Base-by-base conservation (phyloP, 2,888 invertebrate genomes). In the Eristalis tenax region DNA sequence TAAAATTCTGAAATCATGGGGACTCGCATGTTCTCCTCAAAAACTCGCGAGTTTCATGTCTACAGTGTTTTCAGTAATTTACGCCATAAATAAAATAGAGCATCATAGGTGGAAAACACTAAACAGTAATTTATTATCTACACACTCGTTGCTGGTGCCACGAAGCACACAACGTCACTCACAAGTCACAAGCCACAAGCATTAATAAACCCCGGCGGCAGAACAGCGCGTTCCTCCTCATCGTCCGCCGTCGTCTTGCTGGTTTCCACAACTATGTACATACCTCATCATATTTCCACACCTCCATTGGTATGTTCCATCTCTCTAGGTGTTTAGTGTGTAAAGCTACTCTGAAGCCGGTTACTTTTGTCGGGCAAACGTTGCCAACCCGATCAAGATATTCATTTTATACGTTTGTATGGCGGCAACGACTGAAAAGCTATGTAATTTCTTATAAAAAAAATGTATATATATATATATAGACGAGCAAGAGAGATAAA, bases 61-160 rank as follows among this genome's bases (percentile, higher is more conserved):
- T 56, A 5, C 32, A 4, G 32, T 65, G 59, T 59, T 64, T 59
- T 59, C 50, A 59, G 61, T 38, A 40, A 83, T 78, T 63, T 83
- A 75, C 64, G 75, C 56, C 65, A 79, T 75, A 75, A 63, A 84
- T 84, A 70, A 75, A 84, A 65, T 75, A 28, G 69, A 79, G 65
- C 80, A 76, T 66, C 61, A 70, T 70, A 70, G 59, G 79, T 70
- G 59, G 32, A 18, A 50, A 59, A 59, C 50, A 40, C 56, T 77
- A 70, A 79, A 75, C 59, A 64, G 69, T 69, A 59, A 84, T 73
- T 74, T 74, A 74, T 74, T 69, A 64, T 71, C 23, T 23, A n/a
- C 66, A 75, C 61, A 56, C 59, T 43, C 35, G 23, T 35, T 59
- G 50, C 15, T 23, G 56, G 2, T 26, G 77, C 26, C 59, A 43